A percentile compares a stretch with the other conserved stretches of the same genome.
These are phyloP conservation scores for Eupithecia insigniata DNA, from an alignment of 2,888 invertebrate genomes.

Conservation along the genomic window DNA sequence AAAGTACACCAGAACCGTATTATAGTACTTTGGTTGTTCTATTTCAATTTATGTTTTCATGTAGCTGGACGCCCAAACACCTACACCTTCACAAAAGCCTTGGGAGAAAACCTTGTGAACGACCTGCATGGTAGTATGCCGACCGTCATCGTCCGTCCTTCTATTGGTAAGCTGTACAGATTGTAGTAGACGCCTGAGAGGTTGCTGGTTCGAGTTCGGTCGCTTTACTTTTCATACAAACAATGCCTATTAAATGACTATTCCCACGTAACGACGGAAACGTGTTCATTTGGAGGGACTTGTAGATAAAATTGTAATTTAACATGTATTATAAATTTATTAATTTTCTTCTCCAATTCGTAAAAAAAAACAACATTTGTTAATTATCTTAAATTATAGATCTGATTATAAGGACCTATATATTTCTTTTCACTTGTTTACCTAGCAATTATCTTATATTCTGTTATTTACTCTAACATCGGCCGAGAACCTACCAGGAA, in stretches of 20 bases:
- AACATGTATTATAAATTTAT: not conserved
- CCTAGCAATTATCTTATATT: no score
- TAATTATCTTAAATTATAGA: no score
- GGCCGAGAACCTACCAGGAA: not conserved
- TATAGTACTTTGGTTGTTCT: not conserved
- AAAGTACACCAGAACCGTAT: not conserved
- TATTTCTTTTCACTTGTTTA: no score
- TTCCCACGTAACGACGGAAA: no score
- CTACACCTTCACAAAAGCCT: slow-evolving; percentile 56
- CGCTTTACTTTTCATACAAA: not conserved
- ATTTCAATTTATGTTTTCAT: slow-evolving; percentile 14
- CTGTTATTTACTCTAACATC: no score
- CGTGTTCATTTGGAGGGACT: no score
- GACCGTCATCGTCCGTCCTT: slow-evolving; percentile 62
- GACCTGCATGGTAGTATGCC: slow-evolving; percentile 49
- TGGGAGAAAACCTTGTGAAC: slow-evolving; percentile 52
- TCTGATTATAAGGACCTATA: no score
- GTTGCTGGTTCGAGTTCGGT: not conserved
- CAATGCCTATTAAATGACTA: no score
- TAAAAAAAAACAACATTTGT: no score
- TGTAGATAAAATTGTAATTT: no score
- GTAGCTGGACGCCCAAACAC: slow-evolving; percentile 56
- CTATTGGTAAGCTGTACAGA: slow-evolving; percentile 57
- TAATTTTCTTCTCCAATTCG: not conserved
- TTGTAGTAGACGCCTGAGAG: not conserved